phyloP scores from a whole-genome alignment of 2,113 vertebrate genomes.

The sheep (Ovis aries) region ARS-UI_Ramb_v3.0 NC_056054.1:141758501-141759000 shows the following conservation, averaged over 20 bases:
- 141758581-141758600: background rate
- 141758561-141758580: background rate
- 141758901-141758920: background rate
- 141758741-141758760: background rate
- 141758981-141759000: background rate
- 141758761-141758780: background rate
- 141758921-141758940: background rate
- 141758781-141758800: background rate
- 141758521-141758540: background rate
- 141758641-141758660: background rate
- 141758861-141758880: background rate
- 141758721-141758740: background rate
- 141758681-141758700: background rate
- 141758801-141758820: background rate
- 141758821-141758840: background rate
- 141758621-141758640: background rate
- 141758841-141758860: background rate
- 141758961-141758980: background rate
- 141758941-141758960: background rate
- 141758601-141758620: background rate
- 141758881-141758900: background rate
- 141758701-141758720: background rate
- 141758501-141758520: background rate
- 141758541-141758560: background rate
- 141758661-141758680: fast-evolving